Conservation (phyloP, 2,888 invertebrate genomes). For the Limnephilus lunatus region DNA sequence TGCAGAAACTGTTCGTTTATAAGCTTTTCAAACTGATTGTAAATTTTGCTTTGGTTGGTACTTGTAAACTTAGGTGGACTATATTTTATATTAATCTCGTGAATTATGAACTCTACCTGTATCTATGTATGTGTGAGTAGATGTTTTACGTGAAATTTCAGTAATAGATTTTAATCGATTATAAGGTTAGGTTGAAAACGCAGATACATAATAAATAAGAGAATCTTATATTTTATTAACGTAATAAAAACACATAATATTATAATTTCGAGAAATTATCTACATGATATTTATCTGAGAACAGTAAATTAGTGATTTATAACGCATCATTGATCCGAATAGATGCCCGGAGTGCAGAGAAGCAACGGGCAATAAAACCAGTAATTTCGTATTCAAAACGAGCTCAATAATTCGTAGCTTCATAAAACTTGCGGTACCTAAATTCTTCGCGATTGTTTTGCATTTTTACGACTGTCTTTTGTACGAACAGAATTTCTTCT, state of each 20-base stretch:
- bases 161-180: neutral
- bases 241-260: neutral
- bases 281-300: neutral
- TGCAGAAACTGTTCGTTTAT: too few relatives aligned
- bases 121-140: neutral
- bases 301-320: slow-evolving; percentile 7
- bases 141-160: neutral
- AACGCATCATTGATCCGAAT: neutral
- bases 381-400: slow-evolving; percentile 47
- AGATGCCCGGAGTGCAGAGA: neutral
- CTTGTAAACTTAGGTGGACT: neutral
- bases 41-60: neutral
- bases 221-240: neutral
- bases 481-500: slow-evolving; percentile 57
- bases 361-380: slow-evolving; percentile 37
- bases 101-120: neutral
- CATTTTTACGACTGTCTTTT: slow-evolving; percentile 62
- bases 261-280: too few relatives aligned
- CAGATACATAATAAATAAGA: neutral
- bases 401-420: slow-evolving; percentile 54
- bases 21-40: neutral
- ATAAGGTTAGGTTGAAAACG: neutral
- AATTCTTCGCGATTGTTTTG: slow-evolving; percentile 63
- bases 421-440: slow-evolving; percentile 58
- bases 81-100: neutral